Conservation (phyloP, 1,140 invertebrate genomes). For the Cardiocondyla obscurior region DNA sequence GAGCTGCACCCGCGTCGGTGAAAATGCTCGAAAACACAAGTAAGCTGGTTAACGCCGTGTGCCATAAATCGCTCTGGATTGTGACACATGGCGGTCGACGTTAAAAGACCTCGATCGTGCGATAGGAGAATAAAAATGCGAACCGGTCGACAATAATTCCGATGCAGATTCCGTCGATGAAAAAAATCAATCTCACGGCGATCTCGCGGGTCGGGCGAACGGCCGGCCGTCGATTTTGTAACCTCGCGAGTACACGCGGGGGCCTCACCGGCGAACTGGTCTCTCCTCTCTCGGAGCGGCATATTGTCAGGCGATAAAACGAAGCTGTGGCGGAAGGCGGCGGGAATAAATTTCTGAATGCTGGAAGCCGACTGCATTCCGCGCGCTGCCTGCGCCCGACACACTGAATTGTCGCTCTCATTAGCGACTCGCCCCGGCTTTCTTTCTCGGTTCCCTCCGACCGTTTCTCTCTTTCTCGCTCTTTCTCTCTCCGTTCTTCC, state of each 20-base stretch:
- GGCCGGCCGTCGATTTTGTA: conserved; percentile 64
- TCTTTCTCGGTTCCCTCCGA: conserved; percentile 41
- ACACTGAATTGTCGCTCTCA: conserved; percentile 77
- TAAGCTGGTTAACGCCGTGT: conserved; percentile 18
- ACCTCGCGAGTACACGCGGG: conserved; percentile 48
- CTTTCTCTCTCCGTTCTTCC: conserved; percentile 21
- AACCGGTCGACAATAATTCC: conserved; percentile 24
- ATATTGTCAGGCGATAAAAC: conserved; percentile 75
- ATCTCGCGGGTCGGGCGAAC: background rate
- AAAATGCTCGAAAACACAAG: conserved; percentile 4
- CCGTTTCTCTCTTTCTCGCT: conserved; percentile 1
- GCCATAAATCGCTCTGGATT: conserved; percentile 22
- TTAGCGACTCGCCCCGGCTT: conserved; percentile 70
- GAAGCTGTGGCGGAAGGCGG: conserved; percentile 69
- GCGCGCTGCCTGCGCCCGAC: conserved; percentile 70
- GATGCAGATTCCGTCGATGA: conserved; percentile 9
- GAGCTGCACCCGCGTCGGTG: background rate
- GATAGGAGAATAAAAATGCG: conserved; percentile 30
- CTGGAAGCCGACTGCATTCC: conserved; percentile 73
- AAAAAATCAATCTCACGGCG: conserved; percentile 52
- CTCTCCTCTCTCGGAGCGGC: conserved; percentile 46
- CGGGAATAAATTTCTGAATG: conserved; percentile 75
- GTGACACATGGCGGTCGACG: background rate
- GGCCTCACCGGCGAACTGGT: conserved; percentile 40
- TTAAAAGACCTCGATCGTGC: conserved; percentile 24